Evolutionary conservation across 2,888 invertebrate genomes (phyloP).

Genomic region (Drosophila pullipes): DNA sequence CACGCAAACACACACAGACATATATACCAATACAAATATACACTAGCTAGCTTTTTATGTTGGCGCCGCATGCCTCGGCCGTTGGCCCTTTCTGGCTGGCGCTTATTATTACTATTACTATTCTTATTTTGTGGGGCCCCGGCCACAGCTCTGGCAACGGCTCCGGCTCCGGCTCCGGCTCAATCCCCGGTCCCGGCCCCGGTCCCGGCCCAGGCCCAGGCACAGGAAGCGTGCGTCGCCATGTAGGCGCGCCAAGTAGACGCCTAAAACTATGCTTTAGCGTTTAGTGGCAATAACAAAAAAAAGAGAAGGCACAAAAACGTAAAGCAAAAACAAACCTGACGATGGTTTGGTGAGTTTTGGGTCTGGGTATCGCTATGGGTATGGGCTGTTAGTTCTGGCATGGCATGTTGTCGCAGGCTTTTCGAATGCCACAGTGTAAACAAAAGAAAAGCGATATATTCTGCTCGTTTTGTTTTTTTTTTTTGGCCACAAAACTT

Average conservation of each 20-base stretch:
- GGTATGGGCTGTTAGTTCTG: slow-evolving; percentile 9
- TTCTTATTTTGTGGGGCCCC: slow-evolving; percentile 67
- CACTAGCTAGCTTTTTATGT: slow-evolving; percentile 53
- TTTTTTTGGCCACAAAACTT: slow-evolving; percentile 59
- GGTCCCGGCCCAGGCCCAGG: slow-evolving; percentile 6
- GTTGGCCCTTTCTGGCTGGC: slow-evolving; percentile 61
- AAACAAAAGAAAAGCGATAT: slow-evolving; percentile 71
- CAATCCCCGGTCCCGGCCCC: slow-evolving; percentile 2
- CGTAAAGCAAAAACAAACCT: slow-evolving; percentile 7
- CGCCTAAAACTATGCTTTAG: slow-evolving; percentile 78
- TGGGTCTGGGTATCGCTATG: not conserved
- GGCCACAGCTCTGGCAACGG: not conserved
- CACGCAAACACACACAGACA: slow-evolving; percentile 19
- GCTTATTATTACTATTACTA: slow-evolving; percentile 71
- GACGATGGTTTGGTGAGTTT: not conserved
- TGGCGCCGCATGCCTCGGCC: slow-evolving; percentile 62
- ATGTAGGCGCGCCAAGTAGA: slow-evolving; percentile 79
- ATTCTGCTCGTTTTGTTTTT: slow-evolving; percentile 8
- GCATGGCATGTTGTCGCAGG: slow-evolving; percentile 71
- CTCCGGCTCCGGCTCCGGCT: not conserved
- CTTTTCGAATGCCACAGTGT: slow-evolving; percentile 49
- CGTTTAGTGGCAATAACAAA: slow-evolving; percentile 77
- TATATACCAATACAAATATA: not conserved
- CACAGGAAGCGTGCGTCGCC: slow-evolving; percentile 73
- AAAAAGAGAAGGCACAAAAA: slow-evolving; percentile 36